Percentiles rank a stretch among this genome's conserved stretches.
Evolutionary conservation across 2,113 vertebrate genomes (phyloP).

Genomic region (Dolichallabes microphthalmus): DNA sequence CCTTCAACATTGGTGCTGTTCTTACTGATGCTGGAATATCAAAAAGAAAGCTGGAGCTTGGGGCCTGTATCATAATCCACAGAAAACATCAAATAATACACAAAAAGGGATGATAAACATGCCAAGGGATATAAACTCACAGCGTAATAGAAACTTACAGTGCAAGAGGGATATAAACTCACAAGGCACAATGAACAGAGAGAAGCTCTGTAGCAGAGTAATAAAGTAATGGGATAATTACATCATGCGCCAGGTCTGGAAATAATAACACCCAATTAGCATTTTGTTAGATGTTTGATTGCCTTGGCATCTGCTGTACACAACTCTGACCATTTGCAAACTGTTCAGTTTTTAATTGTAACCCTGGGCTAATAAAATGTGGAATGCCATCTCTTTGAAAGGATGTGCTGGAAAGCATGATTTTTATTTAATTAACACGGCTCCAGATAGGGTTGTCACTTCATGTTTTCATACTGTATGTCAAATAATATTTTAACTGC

Average conservation of each 20-base stretch:
- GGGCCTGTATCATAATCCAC: background rate
- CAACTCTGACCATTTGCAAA: slow-evolving; percentile 34
- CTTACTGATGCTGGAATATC: slow-evolving; percentile 34
- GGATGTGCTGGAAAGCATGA: slow-evolving; percentile 6
- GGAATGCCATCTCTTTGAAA: slow-evolving; percentile 16
- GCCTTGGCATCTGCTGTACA: slow-evolving; percentile 49
- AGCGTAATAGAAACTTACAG: background rate
- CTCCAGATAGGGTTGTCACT: background rate
- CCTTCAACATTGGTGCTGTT: slow-evolving; percentile 53
- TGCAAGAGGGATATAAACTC: background rate
- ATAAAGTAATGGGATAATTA: slow-evolving; percentile 61
- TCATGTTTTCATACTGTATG: background rate
- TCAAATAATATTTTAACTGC: background rate
- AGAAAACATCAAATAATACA: slow-evolving; percentile 13
- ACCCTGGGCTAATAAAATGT: slow-evolving; percentile 35
- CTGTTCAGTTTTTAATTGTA: slow-evolving; percentile 34
- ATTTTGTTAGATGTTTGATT: slow-evolving; percentile 64
- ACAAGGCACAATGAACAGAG: slow-evolving; percentile 20
- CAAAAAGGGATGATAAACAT: slow-evolving; percentile 65
- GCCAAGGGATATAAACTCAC: slow-evolving; percentile 49
- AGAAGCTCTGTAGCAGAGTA: slow-evolving; percentile 43
- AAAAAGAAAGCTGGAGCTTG: slow-evolving; percentile 40
- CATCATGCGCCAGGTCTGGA: slow-evolving; percentile 58
- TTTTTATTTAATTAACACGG: slow-evolving; percentile 9
- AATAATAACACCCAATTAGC: slow-evolving; percentile 63